Evolutionary conservation across 2,888 invertebrate genomes (phyloP).

Genomic region (Meiosimyza platycephala): DNA sequence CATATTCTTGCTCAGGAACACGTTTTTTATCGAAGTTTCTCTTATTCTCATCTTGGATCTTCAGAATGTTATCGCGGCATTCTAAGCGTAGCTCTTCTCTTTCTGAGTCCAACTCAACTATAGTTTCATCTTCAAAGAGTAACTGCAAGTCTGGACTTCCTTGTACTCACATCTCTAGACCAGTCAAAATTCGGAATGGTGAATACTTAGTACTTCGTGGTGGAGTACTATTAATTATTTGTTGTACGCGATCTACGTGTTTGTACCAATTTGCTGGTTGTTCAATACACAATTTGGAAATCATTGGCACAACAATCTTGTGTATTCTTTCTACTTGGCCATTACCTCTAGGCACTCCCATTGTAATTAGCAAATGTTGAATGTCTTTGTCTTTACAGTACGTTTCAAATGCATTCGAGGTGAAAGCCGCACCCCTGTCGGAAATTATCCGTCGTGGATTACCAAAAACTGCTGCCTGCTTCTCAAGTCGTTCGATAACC

Average conservation of each 20-base stretch:
- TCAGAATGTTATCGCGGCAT: no score
- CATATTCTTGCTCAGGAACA: no score
- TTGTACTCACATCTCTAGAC: slow-evolving; percentile 24
- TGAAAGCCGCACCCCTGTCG: slow-evolving; percentile 61
- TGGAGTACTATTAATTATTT: slow-evolving; percentile 29
- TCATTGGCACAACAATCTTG: slow-evolving; percentile 52
- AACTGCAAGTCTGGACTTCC: neutral
- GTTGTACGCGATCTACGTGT: slow-evolving; percentile 41
- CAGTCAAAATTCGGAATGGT: slow-evolving; percentile 29
- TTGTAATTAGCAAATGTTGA: slow-evolving; percentile 52
- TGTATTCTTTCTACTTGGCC: slow-evolving; percentile 60
- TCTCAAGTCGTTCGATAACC: neutral
- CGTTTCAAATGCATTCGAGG: slow-evolving; percentile 53
- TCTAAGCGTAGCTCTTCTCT: no score
- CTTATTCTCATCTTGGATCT: no score
- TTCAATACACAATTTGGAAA: slow-evolving; percentile 57
- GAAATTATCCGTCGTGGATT: slow-evolving; percentile 53
- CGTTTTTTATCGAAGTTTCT: no score
- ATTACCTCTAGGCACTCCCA: slow-evolving; percentile 56
- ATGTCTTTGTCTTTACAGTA: slow-evolving; percentile 54
- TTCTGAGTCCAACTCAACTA: no score
- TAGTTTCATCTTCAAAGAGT: no score
- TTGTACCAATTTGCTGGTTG: slow-evolving; percentile 55
- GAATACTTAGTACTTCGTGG: slow-evolving; percentile 32
- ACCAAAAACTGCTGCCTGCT: slow-evolving; percentile 23